Evolutionary conservation across 2,888 invertebrate genomes (phyloP), one percentile per base, ranked within the genome.

Genomic region (Nezara viridula): DNA sequence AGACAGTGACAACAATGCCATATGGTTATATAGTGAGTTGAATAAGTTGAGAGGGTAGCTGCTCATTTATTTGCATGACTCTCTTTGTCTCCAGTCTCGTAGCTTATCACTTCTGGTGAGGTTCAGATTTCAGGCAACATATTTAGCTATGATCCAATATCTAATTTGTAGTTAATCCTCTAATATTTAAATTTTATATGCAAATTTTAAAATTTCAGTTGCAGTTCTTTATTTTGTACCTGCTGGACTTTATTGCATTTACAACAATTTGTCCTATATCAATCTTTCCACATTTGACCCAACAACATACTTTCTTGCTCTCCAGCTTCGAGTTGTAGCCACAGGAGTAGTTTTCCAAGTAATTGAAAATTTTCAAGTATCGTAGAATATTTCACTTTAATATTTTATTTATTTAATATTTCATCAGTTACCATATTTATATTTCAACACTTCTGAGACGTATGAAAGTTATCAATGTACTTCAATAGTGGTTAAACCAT

Each of bases 291-390:
- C 95, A 89, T 98, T 98, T 93, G 98, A 98, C 93, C 98, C 98
- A 1, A 98, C 98, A 0, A 98, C 98, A 0, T 98, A 98, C 92
- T 98, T 97, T 93, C 94, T 98, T 89, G 93, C 98, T 81, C 94
- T 98, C 14, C 98, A 98, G 93, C 95, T 98, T 91, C 94, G 98
- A 92, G 98, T 98, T 60, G 98, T 98, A 32, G 95, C 98, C 14
- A 98, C 98, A 10, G 98, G 98, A 55, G 93, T 98, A 89, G 94
- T 98, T 81, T 98, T 97, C 93, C 98, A 98, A 95, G 98, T 98
- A 94, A 92, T 91, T n/a, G n/a, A n/a, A n/a, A n/a, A n/a, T n/a
- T 91, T 73, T 37, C 21, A 37, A 19, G 19, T 73, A 21, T 19
- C 4, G 32, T 19, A 32, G 5, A 37, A 6, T 73, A 73, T 73